phyloP scores from a whole-genome alignment of 2,888 invertebrate genomes.

The Epinotia nisella region DNA sequence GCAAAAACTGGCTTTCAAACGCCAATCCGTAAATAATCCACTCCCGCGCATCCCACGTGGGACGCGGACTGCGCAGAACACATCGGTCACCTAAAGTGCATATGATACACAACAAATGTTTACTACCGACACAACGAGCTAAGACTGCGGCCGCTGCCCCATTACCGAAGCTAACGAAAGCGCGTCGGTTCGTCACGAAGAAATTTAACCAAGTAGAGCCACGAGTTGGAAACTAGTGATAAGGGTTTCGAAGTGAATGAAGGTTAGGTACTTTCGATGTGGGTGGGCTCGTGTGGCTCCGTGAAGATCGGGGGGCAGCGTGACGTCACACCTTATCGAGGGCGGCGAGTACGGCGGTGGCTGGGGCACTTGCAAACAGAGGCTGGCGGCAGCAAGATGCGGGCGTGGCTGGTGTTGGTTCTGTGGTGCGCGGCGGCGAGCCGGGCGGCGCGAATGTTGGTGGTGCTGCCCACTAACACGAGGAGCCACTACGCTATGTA shows the following conservation, averaged over 20 bases:
- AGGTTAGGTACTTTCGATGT: slow-evolving; percentile 46
- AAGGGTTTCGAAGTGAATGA: slow-evolving; percentile 20
- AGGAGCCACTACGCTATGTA: slow-evolving; percentile 84
- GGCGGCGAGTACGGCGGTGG: slow-evolving; percentile 51
- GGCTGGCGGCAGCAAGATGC: slow-evolving; percentile 73
- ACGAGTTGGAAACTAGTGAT: slow-evolving; percentile 10
- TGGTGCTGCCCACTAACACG: slow-evolving; percentile 80
- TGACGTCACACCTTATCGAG: slow-evolving; percentile 62
- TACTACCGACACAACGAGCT: slow-evolving; percentile 15
- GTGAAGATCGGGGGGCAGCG: slow-evolving; percentile 38
- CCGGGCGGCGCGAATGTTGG: slow-evolving; percentile 73
- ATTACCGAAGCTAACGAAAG: slow-evolving; percentile 34
- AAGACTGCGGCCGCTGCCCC: slow-evolving; percentile 9
- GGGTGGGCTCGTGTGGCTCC: slow-evolving; percentile 45
- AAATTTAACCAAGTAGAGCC: slow-evolving; percentile 37
- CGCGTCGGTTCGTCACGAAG: slow-evolving; percentile 33
- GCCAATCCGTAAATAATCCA: slow-evolving; percentile 14
- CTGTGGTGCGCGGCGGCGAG: slow-evolving; percentile 59
- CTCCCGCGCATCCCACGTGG: slow-evolving; percentile 19
- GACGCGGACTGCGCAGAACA: slow-evolving; percentile 1
- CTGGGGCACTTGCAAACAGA: slow-evolving; percentile 61
- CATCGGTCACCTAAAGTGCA: slow-evolving; percentile 30
- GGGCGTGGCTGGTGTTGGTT: slow-evolving; percentile 66
- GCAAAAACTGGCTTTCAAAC: not conserved
- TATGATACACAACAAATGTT: slow-evolving; percentile 29